Conservation (phyloP, 2,888 invertebrate species). For the Incurvaria masculella region DNA sequence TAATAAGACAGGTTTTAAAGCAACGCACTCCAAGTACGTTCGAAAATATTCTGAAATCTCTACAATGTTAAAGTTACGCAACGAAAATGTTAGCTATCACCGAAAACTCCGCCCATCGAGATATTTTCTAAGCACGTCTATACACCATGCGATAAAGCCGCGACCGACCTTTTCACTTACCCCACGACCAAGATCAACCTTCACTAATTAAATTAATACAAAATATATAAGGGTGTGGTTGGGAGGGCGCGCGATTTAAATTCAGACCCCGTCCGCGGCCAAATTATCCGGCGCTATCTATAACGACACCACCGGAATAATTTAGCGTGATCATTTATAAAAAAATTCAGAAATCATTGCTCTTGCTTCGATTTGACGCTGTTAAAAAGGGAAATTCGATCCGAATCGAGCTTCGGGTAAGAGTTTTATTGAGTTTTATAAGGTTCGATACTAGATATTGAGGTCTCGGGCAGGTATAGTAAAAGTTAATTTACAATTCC, state of each 20-base stretch:
- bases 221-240: not conserved
- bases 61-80: too few species aligned
- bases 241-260: slow-evolving; percentile 1
- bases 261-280: slow-evolving; percentile 1
- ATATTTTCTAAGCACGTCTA: too few species aligned
- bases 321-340: slow-evolving; percentile 2
- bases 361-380: not conserved
- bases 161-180: not conserved
- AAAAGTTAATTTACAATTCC: too few species aligned
- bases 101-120: too few species aligned
- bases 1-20: too few species aligned
- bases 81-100: too few species aligned
- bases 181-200: not conserved
- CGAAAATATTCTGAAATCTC: too few species aligned
- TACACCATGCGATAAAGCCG: too few species aligned
- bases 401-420: not conserved
- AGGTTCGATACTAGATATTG: too few species aligned
- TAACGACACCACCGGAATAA: slow-evolving; percentile 1
- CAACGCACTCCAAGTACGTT: too few species aligned
- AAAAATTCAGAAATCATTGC: not conserved
- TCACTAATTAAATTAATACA: not conserved
- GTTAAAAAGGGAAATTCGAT: not conserved
- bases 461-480: too few species aligned
- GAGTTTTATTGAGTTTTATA: too few species aligned
- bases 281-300: slow-evolving; percentile 3